Percentiles rank a stretch among this genome's conserved stretches.
Conservation (phyloP, 2,888 invertebrate genomes). For the Drosophila bunnanda region DNA sequence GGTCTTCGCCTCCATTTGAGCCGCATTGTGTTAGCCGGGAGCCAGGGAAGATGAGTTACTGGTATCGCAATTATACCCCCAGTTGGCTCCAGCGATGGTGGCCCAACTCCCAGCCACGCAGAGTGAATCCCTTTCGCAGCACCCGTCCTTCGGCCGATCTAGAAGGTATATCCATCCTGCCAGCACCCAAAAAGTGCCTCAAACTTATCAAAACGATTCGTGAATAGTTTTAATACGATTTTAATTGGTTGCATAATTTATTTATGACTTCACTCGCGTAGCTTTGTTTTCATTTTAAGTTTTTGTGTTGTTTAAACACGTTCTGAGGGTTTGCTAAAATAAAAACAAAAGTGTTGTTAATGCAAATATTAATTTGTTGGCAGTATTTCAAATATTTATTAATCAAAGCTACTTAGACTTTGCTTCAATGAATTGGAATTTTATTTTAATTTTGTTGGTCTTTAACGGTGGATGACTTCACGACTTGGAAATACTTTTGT, state of each 20-base stretch:
- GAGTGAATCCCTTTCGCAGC: slow-evolving; percentile 77
- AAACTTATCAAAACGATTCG: slow-evolving; percentile 2
- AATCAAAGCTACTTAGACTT: slow-evolving; percentile 7
- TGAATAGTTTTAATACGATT: slow-evolving; percentile 21
- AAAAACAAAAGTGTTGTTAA: slow-evolving; percentile 7
- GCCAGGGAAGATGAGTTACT: slow-evolving; percentile 67
- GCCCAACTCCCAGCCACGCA: slow-evolving; percentile 63
- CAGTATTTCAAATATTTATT: neutral
- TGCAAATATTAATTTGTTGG: neutral
- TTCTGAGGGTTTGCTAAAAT: slow-evolving; percentile 38
- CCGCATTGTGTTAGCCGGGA: slow-evolving; percentile 25
- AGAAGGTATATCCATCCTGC: slow-evolving; percentile 59
- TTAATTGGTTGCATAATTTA: slow-evolving; percentile 31
- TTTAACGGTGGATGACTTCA: slow-evolving; percentile 36
- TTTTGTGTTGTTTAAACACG: slow-evolving; percentile 55
- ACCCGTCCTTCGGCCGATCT: slow-evolving; percentile 73
- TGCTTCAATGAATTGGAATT: slow-evolving; percentile 6
- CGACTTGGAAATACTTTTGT: slow-evolving; percentile 6
- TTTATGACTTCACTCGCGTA: slow-evolving; percentile 38
- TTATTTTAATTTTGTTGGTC: slow-evolving; percentile 2
- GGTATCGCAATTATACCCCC: slow-evolving; percentile 81
- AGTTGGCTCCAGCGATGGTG: slow-evolving; percentile 82
- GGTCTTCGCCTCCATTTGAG: neutral
- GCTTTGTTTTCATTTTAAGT: slow-evolving; percentile 36
- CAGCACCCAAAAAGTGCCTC: neutral